These are phyloP conservation scores for Pocillopora verrucosa DNA, from an alignment of 64 coral and sea anemone species.

Conservation along the genomic window DNA sequence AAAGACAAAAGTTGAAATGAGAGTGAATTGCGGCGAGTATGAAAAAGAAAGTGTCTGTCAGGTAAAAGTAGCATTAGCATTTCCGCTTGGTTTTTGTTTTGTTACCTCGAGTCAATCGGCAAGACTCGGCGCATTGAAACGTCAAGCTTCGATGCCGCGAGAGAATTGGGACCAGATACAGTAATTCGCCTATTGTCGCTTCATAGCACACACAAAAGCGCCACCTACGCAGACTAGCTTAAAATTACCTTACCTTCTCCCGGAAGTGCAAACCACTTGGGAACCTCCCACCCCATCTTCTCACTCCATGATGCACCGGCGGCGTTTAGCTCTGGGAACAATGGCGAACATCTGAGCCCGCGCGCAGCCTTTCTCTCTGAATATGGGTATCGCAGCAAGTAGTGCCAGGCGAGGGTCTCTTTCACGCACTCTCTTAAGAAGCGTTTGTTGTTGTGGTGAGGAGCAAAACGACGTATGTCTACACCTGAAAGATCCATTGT, in stretches of 20 bases:
- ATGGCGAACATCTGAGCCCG: slow-evolving; percentile 75
- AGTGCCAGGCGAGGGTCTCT: slow-evolving; percentile 69
- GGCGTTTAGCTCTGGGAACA: slow-evolving; percentile 61
- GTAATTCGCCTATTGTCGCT: no score
- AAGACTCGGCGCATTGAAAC: no score
- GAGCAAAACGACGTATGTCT: slow-evolving; percentile 86
- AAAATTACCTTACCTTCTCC: slow-evolving; percentile 30
- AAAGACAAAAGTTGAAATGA: no score
- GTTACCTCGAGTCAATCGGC: no score
- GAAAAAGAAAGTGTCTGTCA: no score
- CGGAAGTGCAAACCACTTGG: slow-evolving; percentile 68
- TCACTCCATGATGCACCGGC: slow-evolving; percentile 84
- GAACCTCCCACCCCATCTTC: slow-evolving; percentile 94
- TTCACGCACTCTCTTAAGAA: slow-evolving; percentile 76
- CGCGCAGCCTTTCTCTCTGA: slow-evolving; percentile 63
- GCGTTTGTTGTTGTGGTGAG: slow-evolving; percentile 73
- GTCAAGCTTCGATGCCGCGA: no score
- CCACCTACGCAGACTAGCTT: no score
- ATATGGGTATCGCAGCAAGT: slow-evolving; percentile 74
- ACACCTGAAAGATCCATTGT: slow-evolving; percentile 85
- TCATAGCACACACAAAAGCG: no score
- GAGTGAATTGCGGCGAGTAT: no score
- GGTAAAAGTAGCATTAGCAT: no score
- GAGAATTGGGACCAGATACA: no score
- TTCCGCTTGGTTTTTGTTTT: no score